Base-by-base conservation (phyloP, 2,888 invertebrate species). In the Minunthozetes semirufus region DNA sequence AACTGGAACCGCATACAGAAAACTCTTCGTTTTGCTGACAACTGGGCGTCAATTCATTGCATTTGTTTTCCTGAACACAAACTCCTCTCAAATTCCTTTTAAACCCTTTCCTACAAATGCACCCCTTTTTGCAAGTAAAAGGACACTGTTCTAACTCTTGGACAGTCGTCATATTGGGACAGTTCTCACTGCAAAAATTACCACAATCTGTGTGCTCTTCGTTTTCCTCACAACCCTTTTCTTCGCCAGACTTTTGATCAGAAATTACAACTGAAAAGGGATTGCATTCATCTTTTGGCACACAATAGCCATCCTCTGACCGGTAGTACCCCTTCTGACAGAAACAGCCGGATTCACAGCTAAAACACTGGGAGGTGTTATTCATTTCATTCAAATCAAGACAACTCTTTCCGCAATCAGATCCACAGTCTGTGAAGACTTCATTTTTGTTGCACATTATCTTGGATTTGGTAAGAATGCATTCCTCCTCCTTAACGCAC, bases 181-280 rank as follows among this genome's bases (percentile, higher is more conserved):
- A 59, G 29, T 22, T 9, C 15, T 59, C 59, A 59, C 1, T 29
- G 11, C 59, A 59, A 17, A 59, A 59, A 17, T 63, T 63, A 8
- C 63, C 63, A 63, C 63, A 63, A n/a, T 29, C 15, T n/a, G n/a
- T 33, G 25, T 63, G 38, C 27, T 63, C 63, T 19, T 63, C 63
- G n/a, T 15, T 59, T 1, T 5, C 11, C 13, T 5, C 27, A 11
- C 59, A 59, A n/a, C 25, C 11, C 2, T 9, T 22, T 19, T 25
- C 27, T 8, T 33, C 33, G 33, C n/a, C n/a, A n/a, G n/a, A n/a
- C n/a, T n/a, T n/a, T n/a, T n/a, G n/a, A n/a, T n/a, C n/a, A 25
- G n/a, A 25, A 56, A 13, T 11, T 17, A 33, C 13, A 29, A 15
- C 29, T n/a, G n/a, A n/a, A n/a, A n/a, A n/a, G n/a, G n/a, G n/a